Base-by-base conservation (phyloP, 2,888 invertebrate genomes). In the Coelinius sp. region DNA sequence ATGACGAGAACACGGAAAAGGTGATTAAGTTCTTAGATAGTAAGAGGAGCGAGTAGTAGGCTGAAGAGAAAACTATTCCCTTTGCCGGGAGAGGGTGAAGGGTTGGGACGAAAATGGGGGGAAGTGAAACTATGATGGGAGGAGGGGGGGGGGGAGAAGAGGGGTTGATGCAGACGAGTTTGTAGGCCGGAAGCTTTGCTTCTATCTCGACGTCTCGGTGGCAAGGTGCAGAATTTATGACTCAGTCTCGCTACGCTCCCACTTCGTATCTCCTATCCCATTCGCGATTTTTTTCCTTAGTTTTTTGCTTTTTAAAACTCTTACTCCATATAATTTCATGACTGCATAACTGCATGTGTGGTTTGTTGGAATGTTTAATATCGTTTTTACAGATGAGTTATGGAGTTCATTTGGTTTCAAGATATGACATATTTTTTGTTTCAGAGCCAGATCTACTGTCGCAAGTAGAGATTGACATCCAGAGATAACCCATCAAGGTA, bases 361-460 rank as follows among this genome's bases (percentile, higher is more conserved):
- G 53, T 41, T 70, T 31, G 44, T 66, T 35, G 56, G 27, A 56
- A 27, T 56, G 27, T 56, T 56, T 70, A 31, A 27, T 24, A 25
- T 22, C 49, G n/a, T 52, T 62, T 27, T 53, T 25, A 25, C 8
- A 17, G n/a, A 7, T 10, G 24, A 56, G 27, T 38, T 62, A 35
- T 46, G 10, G 12, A 66, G 52, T 20, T 53, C 8, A 0, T 27
- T 38, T 56, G 7, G 1, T 12, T 31, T 27, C 14, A 56, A 27
- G 7, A 66, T 14, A 25, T 63, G 3, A 14, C 25, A 20, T 8
- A 49, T 31, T 46, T 70, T 65, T 69, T 81, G 78, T 86, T 85
- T 65, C 83, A 87, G 87, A 87, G 62, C 86, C 87, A 67, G 87
- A 87, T 80, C 81, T 87, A 22, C 75, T 87, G 76, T 85, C 87